Evolutionary conservation across 1,140 invertebrate species (phyloP), one percentile per base, ranked within the genome.

Genomic region (Colletes gigas): DNA sequence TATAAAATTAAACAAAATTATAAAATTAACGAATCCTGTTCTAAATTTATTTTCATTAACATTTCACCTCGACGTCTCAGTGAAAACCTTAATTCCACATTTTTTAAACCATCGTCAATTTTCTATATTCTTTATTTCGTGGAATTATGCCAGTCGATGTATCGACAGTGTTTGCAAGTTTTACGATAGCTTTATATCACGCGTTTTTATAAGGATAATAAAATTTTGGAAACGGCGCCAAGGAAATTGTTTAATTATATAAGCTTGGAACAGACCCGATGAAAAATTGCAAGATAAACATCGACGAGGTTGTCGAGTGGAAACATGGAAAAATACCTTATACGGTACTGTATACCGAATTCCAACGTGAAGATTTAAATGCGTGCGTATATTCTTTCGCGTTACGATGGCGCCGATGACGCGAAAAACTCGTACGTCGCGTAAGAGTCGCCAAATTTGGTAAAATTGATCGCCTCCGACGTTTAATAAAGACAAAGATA

Each of bases 391-490:
- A 60, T 12, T 79, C 30, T 30, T 30, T 30, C 17, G 17, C 5
- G 2, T 80, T 50, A 52, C 21, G 59, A 66, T 39, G 14, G 9
- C 30, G 19, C 10, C 14, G 14, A 2, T 19, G 78, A 59, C 39
- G 44, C n/a, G 14, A 72, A 60, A 39, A 60, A 50, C 6, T 19
- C 15, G 14, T 65, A 21, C 17, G 52, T n/a, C 67, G 17, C 9
- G 12, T 30, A 1, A n/a, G 9, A 8, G 21, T n/a, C 30, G 21
- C 65, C 72, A 69, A 81, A 81, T 76, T 68, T 75, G 78, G 78
- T 52, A 8, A 68, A 54, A 76, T 69, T 50, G 15, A n/a, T 76
- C 47, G 72, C 30, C 15, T n/a, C 19, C 54, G 47, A 17, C 4
- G 57, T 54, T 63, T 21, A 39, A 62, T 81, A 63, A 68, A 55